A percentile compares a stretch with the other conserved stretches of the same genome.
phyloP scores from a whole-genome alignment of 2,888 invertebrate genomes.

The Balanococcus diminutus region DNA sequence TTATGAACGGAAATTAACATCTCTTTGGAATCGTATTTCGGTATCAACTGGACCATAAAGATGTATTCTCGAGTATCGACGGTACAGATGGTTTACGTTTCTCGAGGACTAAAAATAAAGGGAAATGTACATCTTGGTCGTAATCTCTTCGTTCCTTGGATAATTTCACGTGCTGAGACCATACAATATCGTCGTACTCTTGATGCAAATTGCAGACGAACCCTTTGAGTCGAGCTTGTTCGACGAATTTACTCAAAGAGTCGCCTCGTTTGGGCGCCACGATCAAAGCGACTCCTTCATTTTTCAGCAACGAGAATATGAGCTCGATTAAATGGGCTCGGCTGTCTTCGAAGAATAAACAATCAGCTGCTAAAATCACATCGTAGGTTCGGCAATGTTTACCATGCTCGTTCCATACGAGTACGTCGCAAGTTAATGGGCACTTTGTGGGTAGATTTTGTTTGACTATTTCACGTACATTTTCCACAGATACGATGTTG shows the following conservation, averaged over 20 bases:
- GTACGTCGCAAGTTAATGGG: constrained; percentile 61
- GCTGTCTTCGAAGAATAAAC: constrained; percentile 78
- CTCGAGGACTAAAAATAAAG: constrained; percentile 69
- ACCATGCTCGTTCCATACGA: constrained; percentile 65
- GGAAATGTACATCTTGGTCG: constrained; percentile 75
- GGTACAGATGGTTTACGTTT: constrained; percentile 1
- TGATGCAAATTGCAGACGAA: constrained; percentile 67
- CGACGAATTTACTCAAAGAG: constrained; percentile 73
- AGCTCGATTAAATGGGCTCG: constrained; percentile 72
- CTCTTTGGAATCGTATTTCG: neutral
- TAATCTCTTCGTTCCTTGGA: constrained; percentile 68
- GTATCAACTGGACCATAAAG: constrained; percentile 23
- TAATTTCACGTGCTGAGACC: constrained; percentile 71
- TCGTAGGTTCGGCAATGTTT: constrained; percentile 66
- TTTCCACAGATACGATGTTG: constrained; percentile 75
- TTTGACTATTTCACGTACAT: constrained; percentile 71
- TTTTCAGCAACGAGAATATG: constrained; percentile 69
- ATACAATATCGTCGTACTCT: constrained; percentile 71
- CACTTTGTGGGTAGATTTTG: constrained; percentile 68
- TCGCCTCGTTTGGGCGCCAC: constrained; percentile 78
- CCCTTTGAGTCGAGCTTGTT: constrained; percentile 68
- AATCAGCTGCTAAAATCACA: constrained; percentile 78
- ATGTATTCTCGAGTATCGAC: neutral
- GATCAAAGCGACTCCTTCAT: constrained; percentile 71
- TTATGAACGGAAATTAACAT: neutral